These are phyloP conservation scores for Dicycla oo DNA, from an alignment of 2,888 invertebrate genomes.

Conservation along the genomic window DNA sequence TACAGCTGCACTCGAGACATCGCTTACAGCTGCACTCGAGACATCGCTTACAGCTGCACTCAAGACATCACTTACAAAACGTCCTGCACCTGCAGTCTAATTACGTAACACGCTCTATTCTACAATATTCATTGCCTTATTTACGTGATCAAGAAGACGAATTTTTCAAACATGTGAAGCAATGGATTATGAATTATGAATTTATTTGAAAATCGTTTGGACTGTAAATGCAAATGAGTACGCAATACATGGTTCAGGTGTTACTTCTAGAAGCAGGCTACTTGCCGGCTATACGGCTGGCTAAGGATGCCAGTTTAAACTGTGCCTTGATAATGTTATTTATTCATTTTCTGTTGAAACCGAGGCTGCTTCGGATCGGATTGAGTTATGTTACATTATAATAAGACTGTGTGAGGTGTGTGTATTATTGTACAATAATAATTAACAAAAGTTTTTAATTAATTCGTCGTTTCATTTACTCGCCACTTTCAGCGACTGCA, in stretches of 20 bases:
- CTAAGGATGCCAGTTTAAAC: neutral
- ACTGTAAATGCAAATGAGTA: neutral
- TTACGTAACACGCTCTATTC: no score
- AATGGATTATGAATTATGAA: neutral
- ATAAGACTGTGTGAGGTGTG: conserved; percentile 30
- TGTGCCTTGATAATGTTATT: conserved; percentile 31
- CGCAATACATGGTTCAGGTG: neutral
- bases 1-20: neutral
- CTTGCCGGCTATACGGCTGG: neutral
- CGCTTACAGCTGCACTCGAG: neutral
- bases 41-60: no score
- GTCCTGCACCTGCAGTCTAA: no score
- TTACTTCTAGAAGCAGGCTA: neutral
- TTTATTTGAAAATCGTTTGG: neutral
- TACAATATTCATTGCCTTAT: neutral
- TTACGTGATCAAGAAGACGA: neutral
- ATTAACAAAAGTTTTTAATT: conserved; percentile 61
- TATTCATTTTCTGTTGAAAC: neutral
- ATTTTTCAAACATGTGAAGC: neutral
- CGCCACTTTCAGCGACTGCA: no score
- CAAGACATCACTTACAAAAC: no score
- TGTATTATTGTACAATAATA: conserved; percentile 63
- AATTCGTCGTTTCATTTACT: conserved; percentile 26
- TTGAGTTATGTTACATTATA: conserved; percentile 35
- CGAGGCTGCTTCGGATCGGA: conserved; percentile 47